Percentiles rank a stretch among this genome's conserved stretches.
phyloP scores from a whole-genome alignment of 2,113 vertebrate genomes.

The Pipa parva region DNA sequence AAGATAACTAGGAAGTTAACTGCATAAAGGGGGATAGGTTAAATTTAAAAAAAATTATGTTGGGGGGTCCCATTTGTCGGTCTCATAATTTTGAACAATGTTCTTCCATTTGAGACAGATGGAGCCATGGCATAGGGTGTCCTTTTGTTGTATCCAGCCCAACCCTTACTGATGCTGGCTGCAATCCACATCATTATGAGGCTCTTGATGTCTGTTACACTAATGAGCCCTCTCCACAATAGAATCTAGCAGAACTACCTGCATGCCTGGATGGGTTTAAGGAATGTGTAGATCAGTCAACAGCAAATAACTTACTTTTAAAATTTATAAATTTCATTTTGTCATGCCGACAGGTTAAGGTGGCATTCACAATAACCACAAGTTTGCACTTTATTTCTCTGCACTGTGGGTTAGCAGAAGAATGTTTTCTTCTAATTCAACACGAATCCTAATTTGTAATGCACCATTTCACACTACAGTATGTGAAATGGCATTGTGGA shows the following conservation, averaged over 20 bases:
- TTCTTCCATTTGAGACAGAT: too few species aligned
- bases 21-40: too few species aligned
- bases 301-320: not conserved
- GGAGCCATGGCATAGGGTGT: too few species aligned
- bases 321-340: not conserved
- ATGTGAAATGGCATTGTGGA: too few species aligned
- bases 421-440: too few species aligned
- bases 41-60: too few species aligned
- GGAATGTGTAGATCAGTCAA: not conserved
- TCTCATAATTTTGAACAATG: too few species aligned
- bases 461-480: not conserved
- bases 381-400: not conserved
- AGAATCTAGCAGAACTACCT: not conserved
- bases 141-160: not conserved
- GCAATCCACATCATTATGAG: conserved; percentile 16
- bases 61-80: too few species aligned
- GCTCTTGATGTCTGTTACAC: conserved; percentile 4
- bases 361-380: not conserved
- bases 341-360: too few species aligned
- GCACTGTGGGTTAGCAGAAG: too few species aligned
- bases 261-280: not conserved
- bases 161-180: not conserved
- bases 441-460: too few species aligned
- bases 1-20: too few species aligned
- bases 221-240: conserved; percentile 15